Evolutionary conservation across 2,797 vertebrate species (phyloP), one percentile per base, ranked within the genome.

Genomic region (Pipistrellus pipistrellus): DNA sequence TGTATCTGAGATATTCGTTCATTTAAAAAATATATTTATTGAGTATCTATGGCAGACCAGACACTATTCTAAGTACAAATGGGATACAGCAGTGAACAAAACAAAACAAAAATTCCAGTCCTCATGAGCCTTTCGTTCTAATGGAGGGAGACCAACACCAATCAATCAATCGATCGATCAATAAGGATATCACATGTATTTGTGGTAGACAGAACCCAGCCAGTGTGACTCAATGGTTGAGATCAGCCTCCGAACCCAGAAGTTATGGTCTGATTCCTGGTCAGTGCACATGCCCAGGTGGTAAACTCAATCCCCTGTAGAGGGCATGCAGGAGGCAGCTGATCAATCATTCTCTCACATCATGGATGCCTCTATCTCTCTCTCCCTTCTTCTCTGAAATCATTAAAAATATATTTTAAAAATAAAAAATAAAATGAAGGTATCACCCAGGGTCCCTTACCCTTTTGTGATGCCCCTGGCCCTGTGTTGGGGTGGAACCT

Each of bases 21-120:
- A 91, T 86, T 72, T 8, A 78, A 72, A 10, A 90, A 77, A 41
- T 62, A 38, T 64, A 48, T 53, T 83, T 90, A 32, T 72, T 69
- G 85, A 88, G 27, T 8, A 81, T 17, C 38, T 68, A 0, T 85
- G 27, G 44, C 64, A 82, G 27, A 23, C 30, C 17, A 85, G 44
- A 82, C 62, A 78, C 3, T 11, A 85, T 73, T 77, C 64, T 72
- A 68, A 91, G 57, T n/a, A 88, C 41, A 62, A 83, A 2, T 14
- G n/a, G 38, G 41, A 78, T 14, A 75, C 0, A 84, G 15, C 6
- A 85, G 38, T 92, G 13, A 91, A 75, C 59, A 85, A 85, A 93
- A 88, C 32, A 57, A 92, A 20, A 41, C 11, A 41, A 69, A 86
- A 83, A 68, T 83, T 2, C 55, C 30, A 59, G 12, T 48, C 6